These are phyloP conservation scores for Lamellibrachia satsuma DNA, from an alignment of 2,888 invertebrate species.

Conservation along the genomic window DNA sequence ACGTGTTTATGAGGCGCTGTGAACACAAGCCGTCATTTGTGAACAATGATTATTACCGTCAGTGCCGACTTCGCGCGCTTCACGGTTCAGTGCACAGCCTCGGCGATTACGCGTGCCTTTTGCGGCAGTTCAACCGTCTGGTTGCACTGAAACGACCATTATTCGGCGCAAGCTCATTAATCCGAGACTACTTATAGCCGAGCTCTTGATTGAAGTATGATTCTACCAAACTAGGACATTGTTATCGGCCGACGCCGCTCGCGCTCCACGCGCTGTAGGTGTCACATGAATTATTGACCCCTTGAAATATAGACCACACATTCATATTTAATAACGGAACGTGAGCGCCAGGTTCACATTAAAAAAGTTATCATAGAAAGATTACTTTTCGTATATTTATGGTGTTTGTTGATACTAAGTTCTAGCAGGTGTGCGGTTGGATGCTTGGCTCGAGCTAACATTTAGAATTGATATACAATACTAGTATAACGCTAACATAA, in stretches of 20 bases:
- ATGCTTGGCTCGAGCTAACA: neutral
- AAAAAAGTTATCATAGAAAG: neutral
- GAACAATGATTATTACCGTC: conserved; percentile 11
- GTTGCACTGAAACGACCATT: neutral
- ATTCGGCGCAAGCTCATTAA: conserved; percentile 3
- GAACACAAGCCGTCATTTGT: neutral
- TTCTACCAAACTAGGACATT: neutral
- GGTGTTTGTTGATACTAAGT: neutral
- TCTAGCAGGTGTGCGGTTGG: neutral
- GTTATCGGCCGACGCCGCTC: neutral
- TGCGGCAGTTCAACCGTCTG: neutral
- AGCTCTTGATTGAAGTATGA: conserved; percentile 10
- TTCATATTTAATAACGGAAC: neutral
- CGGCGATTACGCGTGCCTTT: conserved; percentile 9
- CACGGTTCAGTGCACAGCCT: neutral
- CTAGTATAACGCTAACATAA: neutral
- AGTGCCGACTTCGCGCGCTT: neutral
- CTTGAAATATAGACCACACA: neutral
- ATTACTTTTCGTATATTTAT: neutral
- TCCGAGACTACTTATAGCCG: neutral
- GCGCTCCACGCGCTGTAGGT: neutral
- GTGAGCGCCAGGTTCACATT: neutral
- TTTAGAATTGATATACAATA: neutral
- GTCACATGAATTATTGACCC: neutral
- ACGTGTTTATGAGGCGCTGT: neutral